Conservation (phyloP, 1,140 invertebrate genomes). For the Drosophila carrolli region DNA sequence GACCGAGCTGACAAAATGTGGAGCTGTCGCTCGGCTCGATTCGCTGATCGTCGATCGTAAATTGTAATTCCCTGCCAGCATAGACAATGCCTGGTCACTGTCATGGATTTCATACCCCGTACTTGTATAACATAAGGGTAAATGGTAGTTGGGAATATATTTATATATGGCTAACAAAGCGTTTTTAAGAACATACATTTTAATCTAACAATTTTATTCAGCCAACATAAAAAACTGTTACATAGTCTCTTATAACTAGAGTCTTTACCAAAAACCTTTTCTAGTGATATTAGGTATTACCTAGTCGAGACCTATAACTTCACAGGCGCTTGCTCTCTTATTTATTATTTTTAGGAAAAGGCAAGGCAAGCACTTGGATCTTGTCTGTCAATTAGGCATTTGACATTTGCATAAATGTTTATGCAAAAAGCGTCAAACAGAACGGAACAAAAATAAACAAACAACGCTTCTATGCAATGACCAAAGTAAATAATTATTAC, state of each 20-base stretch:
- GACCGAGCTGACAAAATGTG: constrained; percentile 53
- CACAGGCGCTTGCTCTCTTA: background rate
- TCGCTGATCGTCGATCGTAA: constrained; percentile 47
- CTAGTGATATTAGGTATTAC: background rate
- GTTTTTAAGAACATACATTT: too few relatives aligned
- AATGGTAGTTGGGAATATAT: background rate
- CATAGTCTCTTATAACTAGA: too few relatives aligned
- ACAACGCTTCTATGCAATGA: constrained; percentile 43
- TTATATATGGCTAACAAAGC: too few relatives aligned
- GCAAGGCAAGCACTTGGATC: constrained; percentile 46
- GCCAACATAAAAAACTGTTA: too few relatives aligned
- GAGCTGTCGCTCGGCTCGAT: constrained; percentile 28
- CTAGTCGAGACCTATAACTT: background rate
- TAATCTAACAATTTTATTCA: too few relatives aligned
- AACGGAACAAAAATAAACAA: constrained; percentile 29
- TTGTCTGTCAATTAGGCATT: constrained; percentile 63
- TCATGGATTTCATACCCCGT: constrained; percentile 25
- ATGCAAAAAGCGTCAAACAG: constrained; percentile 43
- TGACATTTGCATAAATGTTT: constrained; percentile 65
- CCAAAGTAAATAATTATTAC: constrained; percentile 50
- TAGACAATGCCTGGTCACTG: constrained; percentile 63
- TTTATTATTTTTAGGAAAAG: constrained; percentile 6
- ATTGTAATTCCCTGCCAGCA: constrained; percentile 34
- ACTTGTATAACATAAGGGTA: constrained; percentile 1
- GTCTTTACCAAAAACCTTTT: too few relatives aligned